Evolutionary conservation across 2,113 vertebrate genomes (phyloP).

Genomic region (Festucalex cinctus): DNA sequence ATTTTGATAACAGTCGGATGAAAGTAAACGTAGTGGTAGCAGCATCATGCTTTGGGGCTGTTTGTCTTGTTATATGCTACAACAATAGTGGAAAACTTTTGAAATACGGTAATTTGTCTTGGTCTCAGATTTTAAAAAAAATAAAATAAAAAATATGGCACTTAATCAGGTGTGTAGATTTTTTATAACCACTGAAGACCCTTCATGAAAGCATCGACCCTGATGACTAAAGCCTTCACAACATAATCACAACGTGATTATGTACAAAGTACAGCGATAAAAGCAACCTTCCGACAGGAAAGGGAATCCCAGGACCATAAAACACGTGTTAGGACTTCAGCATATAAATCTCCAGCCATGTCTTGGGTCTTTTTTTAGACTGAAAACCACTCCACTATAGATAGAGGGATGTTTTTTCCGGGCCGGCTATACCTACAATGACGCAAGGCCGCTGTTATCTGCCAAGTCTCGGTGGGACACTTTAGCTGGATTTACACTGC

Average conservation of each 20-base stretch:
- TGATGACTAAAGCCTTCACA: neutral
- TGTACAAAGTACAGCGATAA: constrained; percentile 4
- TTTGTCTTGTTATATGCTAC: neutral
- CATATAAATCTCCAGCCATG: constrained; percentile 33
- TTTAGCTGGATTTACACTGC: neutral
- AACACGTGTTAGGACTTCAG: constrained; percentile 28
- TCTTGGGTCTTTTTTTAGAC: constrained; percentile 67
- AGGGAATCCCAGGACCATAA: constrained; percentile 33
- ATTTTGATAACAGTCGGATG: too few relatives aligned
- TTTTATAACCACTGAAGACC: neutral
- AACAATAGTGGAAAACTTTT: too few relatives aligned
- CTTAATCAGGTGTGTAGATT: neutral
- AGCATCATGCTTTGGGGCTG: neutral
- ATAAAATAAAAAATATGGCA: neutral
- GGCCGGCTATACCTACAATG: constrained; percentile 22
- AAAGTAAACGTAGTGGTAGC: neutral
- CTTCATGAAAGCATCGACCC: neutral
- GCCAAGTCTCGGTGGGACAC: constrained; percentile 12
- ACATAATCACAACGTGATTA: neutral
- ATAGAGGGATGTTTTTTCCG: constrained; percentile 65
- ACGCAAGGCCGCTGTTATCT: constrained; percentile 9
- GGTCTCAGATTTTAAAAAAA: too few relatives aligned
- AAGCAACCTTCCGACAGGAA: constrained; percentile 9
- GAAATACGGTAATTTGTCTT: too few relatives aligned
- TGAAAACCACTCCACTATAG: constrained; percentile 72